phyloP scores from a whole-genome alignment of 1,140 invertebrate species.

The Drosophila asahinai region DNA sequence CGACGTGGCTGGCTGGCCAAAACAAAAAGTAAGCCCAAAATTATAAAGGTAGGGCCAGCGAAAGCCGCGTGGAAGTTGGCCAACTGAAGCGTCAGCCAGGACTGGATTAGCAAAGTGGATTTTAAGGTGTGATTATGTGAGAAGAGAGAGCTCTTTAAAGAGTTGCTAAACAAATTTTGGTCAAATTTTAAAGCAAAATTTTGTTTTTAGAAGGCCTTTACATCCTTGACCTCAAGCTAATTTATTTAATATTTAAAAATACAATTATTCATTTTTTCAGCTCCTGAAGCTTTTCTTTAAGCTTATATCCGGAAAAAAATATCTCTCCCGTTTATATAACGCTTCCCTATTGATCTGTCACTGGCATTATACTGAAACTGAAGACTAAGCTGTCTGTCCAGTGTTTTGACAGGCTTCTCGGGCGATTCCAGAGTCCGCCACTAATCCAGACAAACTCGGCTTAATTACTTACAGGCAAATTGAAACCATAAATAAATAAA shows the following conservation, averaged over 20 bases:
- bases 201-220: no score
- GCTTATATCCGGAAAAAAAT: neutral
- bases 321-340: neutral
- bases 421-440: conserved; percentile 55
- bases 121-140: neutral
- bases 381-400: conserved; percentile 39
- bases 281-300: neutral
- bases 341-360: conserved; percentile 14
- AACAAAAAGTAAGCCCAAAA: conserved; percentile 22
- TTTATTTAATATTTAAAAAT: neutral
- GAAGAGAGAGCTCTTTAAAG: neutral
- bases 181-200: neutral
- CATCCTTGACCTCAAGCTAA: no score
- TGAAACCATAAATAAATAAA: conserved; percentile 81
- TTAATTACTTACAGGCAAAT: conserved; percentile 83
- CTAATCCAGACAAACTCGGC: conserved; percentile 79
- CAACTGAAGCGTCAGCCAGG: conserved; percentile 32
- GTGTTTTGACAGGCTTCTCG: conserved; percentile 57
- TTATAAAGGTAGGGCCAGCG: conserved; percentile 27
- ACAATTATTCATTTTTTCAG: no score
- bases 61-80: conserved; percentile 32
- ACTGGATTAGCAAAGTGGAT: conserved; percentile 43
- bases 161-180: neutral
- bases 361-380: conserved; percentile 17
- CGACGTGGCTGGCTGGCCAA: conserved; percentile 33